These are phyloP conservation scores for Hydropsyche tenuis DNA, from an alignment of 1,140 invertebrate genomes.

Conservation along the genomic window DNA sequence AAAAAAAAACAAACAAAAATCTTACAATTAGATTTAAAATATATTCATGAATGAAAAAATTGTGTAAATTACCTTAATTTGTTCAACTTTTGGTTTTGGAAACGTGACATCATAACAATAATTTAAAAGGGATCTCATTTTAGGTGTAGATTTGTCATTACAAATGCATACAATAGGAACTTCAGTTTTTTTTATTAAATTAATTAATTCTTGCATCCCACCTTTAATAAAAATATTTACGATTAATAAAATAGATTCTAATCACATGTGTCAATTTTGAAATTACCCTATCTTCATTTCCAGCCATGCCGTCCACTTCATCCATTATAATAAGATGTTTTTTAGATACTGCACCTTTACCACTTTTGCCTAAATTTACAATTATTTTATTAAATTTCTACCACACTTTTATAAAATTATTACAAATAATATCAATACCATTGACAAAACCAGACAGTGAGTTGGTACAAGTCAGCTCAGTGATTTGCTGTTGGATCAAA, in stretches of 20 bases:
- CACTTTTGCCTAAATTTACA: slow-evolving; percentile 35
- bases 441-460: slow-evolving; percentile 70
- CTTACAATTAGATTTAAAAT: not conserved
- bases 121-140: slow-evolving; percentile 92
- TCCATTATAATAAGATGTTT: slow-evolving; percentile 98
- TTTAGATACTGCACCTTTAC: slow-evolving; percentile 61
- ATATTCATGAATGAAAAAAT: not conserved
- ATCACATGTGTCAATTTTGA: no score
- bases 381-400: slow-evolving; percentile 17
- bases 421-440: slow-evolving; percentile 54
- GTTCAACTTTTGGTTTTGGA: slow-evolving; percentile 81
- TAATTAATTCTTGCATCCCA: slow-evolving; percentile 93
- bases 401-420: slow-evolving; percentile 20
- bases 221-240: slow-evolving; percentile 62
- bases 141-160: slow-evolving; percentile 93
- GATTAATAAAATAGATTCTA: not conserved
- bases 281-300: slow-evolving; percentile 90
- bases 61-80: slow-evolving; percentile 77
- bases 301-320: slow-evolving; percentile 99
- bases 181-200: slow-evolving; percentile 87
- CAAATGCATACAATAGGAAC: slow-evolving; percentile 99
- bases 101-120: slow-evolving; percentile 95
- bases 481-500: slow-evolving; percentile 82
- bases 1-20: no score
- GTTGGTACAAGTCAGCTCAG: slow-evolving; percentile 76